Conservation (phyloP, 2,113 vertebrate species). For the Boleophthalmus pectinirostris region DNA sequence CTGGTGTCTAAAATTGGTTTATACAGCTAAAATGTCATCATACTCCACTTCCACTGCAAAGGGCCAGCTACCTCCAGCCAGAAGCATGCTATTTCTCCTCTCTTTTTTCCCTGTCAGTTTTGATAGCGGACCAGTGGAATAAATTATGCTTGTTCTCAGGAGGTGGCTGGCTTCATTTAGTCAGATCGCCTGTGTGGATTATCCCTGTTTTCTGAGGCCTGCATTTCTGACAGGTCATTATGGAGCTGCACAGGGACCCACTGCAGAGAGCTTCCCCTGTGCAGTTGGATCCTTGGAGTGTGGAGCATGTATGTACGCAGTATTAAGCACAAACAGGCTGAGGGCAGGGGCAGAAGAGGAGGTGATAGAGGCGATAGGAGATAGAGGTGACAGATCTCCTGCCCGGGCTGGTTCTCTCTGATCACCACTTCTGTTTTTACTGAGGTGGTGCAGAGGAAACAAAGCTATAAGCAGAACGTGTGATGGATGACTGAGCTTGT, state of each 20-base stretch:
- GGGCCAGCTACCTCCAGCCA: constrained; percentile 14
- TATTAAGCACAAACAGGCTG: constrained; percentile 35
- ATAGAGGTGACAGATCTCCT: constrained; percentile 26
- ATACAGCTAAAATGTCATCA: background rate
- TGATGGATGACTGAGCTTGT: too few species aligned
- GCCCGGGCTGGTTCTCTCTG: constrained; percentile 28
- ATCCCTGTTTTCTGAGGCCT: constrained; percentile 77
- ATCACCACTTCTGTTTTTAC: constrained; percentile 38
- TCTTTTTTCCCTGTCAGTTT: constrained; percentile 32
- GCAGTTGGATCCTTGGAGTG: constrained; percentile 17
- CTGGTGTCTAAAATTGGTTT: background rate
- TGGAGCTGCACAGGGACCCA: constrained; percentile 75
- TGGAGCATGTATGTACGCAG: background rate
- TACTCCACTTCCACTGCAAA: background rate
- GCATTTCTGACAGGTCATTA: constrained; percentile 87
- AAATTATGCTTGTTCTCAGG: constrained; percentile 73
- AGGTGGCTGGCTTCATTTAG: constrained; percentile 76
- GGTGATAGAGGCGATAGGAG: background rate
- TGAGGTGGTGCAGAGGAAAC: background rate
- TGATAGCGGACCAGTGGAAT: constrained; percentile 63
- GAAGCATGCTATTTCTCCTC: constrained; percentile 30
- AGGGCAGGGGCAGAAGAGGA: constrained; percentile 31
- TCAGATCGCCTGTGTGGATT: constrained; percentile 78
- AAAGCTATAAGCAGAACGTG: too few species aligned
- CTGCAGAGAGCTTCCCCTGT: constrained; percentile 43